Evolutionary conservation across 2,113 vertebrate species (phyloP).

Genomic region (Pimephales promelas): DNA sequence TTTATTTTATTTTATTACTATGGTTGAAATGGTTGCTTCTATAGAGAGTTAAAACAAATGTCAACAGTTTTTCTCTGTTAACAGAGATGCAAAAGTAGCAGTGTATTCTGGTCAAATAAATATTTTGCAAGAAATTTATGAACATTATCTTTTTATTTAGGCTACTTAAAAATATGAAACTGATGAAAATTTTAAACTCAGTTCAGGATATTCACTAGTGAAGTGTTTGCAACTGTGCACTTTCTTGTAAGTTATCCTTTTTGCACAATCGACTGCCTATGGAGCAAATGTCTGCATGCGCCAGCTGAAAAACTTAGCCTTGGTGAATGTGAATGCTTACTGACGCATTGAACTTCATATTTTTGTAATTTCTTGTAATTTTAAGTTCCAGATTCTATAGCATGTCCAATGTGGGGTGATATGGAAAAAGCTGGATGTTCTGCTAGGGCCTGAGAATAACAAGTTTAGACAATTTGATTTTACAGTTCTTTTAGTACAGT

Average conservation of each 20-base stretch:
- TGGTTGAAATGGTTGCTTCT: conserved; percentile 39
- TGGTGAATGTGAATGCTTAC: not conserved
- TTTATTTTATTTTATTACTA: not conserved
- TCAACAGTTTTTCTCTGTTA: conserved; percentile 13
- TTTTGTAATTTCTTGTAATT: conserved; percentile 30
- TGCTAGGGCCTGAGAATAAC: not conserved
- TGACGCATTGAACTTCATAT: conserved; percentile 3
- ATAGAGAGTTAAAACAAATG: conserved; percentile 1
- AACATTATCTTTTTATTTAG: too few species aligned
- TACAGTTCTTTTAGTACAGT: not conserved
- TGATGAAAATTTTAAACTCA: too few species aligned
- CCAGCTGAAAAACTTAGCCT: not conserved
- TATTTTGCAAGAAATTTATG: too few species aligned
- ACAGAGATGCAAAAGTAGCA: conserved; percentile 40
- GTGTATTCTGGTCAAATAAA: not conserved
- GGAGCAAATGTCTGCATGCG: not conserved
- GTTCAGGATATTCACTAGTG: not conserved
- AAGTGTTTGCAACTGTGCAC: not conserved
- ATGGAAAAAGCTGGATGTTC: not conserved
- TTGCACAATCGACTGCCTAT: not conserved
- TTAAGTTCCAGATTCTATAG: conserved; percentile 32
- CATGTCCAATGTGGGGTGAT: too few species aligned
- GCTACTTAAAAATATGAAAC: not conserved
- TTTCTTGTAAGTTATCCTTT: not conserved
- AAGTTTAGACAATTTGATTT: conserved; percentile 25